phyloP scores from a whole-genome alignment of 2,888 invertebrate genomes.

The Eilema depressum region DNA sequence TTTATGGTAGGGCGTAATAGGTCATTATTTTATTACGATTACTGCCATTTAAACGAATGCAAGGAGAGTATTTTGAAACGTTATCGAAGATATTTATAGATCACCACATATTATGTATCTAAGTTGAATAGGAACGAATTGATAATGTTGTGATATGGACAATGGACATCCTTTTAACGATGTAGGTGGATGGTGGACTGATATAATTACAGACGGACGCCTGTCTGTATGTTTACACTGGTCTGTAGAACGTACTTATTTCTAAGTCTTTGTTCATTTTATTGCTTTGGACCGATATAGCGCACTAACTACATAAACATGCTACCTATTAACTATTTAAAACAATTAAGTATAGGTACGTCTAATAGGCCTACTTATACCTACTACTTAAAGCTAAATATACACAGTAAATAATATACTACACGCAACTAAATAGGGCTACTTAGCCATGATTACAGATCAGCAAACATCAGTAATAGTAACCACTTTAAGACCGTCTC shows the following conservation, averaged over 20 bases:
- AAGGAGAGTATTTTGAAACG: conserved; percentile 38
- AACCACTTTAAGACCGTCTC: not conserved
- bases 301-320: not conserved
- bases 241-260: conserved; percentile 7
- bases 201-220: conserved; percentile 14
- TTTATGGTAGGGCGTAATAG: conserved; percentile 32
- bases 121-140: conserved; percentile 6
- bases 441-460: not conserved
- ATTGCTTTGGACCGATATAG: not conserved
- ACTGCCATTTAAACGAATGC: conserved; percentile 31
- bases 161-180: conserved; percentile 33
- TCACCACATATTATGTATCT: conserved; percentile 19
- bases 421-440: not conserved
- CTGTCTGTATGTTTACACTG: conserved; percentile 4
- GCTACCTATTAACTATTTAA: not conserved
- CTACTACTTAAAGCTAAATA: not conserved
- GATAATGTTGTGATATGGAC: conserved; percentile 31
- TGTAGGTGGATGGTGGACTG: conserved; percentile 1
- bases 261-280: conserved; percentile 10
- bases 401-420: not conserved
- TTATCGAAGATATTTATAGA: conserved; percentile 25
- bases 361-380: not conserved
- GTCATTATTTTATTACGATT: conserved; percentile 32
- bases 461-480: not conserved
- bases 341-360: not conserved